phyloP scores from a whole-genome alignment of 2,113 vertebrate species.

The Caranx ignobilis region DNA sequence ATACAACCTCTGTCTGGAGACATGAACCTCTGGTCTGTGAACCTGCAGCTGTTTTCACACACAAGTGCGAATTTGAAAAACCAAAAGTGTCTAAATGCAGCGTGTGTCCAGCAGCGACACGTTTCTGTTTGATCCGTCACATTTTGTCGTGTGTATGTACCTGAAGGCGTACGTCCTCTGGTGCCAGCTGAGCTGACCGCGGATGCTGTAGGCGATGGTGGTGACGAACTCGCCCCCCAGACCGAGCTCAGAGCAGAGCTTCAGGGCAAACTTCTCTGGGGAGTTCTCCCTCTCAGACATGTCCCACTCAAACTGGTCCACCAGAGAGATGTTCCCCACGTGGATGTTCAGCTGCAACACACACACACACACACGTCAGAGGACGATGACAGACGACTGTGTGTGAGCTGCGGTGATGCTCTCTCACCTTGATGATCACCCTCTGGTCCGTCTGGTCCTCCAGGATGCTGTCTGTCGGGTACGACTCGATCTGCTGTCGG shows the following conservation, averaged over 20 bases:
- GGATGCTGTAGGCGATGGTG: constrained; percentile 98
- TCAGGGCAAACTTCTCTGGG: constrained; percentile 97
- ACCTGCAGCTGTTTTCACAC: no score
- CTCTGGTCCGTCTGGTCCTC: constrained; percentile 98
- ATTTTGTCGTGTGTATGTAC: constrained; percentile 69
- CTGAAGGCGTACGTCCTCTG: constrained; percentile 99
- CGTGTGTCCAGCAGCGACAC: no score
- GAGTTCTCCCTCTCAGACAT: constrained; percentile 99
- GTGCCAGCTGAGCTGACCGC: constrained; percentile 99
- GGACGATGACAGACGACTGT: no score
- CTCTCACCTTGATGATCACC: constrained; percentile 95
- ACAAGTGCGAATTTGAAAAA: no score
- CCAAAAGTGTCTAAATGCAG: no score
- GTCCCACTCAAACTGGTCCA: constrained; percentile 99
- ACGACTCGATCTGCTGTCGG: constrained; percentile 98
- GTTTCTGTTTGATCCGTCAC: no score
- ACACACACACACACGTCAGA: accelerated
- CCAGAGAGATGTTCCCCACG: constrained; percentile 97
- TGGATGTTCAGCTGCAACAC: constrained; percentile 92
- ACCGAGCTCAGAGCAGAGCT: constrained; percentile 98
- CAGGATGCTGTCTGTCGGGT: constrained; percentile 96
- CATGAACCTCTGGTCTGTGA: no score
- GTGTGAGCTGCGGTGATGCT: no score
- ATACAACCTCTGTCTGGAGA: no score
- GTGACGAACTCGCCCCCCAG: constrained; percentile 98